These are phyloP conservation scores for Rattus norvegicus DNA, from an alignment of 2,113 vertebrate species.

Conservation along the genomic window GRCr8 NC_086020.1:112437501-112438000, in stretches of 20 bases:
- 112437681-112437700: background rate
- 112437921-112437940: background rate
- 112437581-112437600: background rate
- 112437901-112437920: background rate
- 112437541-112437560: background rate
- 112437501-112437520: background rate
- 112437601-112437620: background rate
- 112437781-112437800: background rate
- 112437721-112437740: background rate
- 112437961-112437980: background rate
- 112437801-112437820: background rate
- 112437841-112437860: accelerated
- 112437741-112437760: background rate
- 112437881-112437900: too few species aligned
- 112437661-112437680: background rate
- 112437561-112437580: constrained; percentile 1
- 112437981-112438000: too few species aligned
- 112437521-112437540: constrained; percentile 18
- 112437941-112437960: background rate
- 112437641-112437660: background rate
- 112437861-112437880: background rate
- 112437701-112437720: background rate
- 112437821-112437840: background rate
- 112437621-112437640: background rate
- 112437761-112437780: background rate